phyloP scores from a whole-genome alignment of 2,113 vertebrate species.

The Rhombomys opimus region DNA sequence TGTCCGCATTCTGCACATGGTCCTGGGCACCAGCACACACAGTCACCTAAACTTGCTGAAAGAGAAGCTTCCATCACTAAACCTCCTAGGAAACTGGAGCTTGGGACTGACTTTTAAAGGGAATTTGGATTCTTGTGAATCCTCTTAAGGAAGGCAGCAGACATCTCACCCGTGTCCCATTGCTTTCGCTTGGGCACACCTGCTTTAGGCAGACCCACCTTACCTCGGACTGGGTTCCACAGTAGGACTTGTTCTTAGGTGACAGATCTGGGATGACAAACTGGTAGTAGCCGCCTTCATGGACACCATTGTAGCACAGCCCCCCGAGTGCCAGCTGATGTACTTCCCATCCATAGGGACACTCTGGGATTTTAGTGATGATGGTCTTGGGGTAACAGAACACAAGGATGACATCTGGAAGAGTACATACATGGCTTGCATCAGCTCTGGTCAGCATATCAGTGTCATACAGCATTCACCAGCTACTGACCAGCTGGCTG shows the following conservation, averaged over 20 bases:
- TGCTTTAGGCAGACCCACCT: slow-evolving; percentile 57
- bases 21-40: not conserved
- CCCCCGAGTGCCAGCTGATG: slow-evolving; percentile 96
- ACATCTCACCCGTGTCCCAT: not conserved
- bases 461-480: not conserved
- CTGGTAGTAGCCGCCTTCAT: slow-evolving; percentile 94
- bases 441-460: not conserved
- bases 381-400: slow-evolving; percentile 98
- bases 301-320: slow-evolving; percentile 93
- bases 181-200: not conserved
- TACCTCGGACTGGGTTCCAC: slow-evolving; percentile 96
- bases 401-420: slow-evolving; percentile 95
- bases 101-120: not conserved
- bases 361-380: slow-evolving; percentile 96
- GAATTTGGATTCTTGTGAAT: not conserved
- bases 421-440: slow-evolving; percentile 12
- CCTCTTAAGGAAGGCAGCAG: not conserved
- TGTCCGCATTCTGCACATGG: not conserved
- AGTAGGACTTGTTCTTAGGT: slow-evolving; percentile 97
- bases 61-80: not conserved
- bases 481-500: not conserved
- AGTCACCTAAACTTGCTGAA: not conserved
- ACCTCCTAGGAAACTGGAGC: not conserved
- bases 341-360: slow-evolving; percentile 98
- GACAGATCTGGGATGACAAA: slow-evolving; percentile 97